These are phyloP conservation scores for Amazona guildingii DNA, from an alignment of 2,113 vertebrate genomes.

Conservation along the genomic window DNA sequence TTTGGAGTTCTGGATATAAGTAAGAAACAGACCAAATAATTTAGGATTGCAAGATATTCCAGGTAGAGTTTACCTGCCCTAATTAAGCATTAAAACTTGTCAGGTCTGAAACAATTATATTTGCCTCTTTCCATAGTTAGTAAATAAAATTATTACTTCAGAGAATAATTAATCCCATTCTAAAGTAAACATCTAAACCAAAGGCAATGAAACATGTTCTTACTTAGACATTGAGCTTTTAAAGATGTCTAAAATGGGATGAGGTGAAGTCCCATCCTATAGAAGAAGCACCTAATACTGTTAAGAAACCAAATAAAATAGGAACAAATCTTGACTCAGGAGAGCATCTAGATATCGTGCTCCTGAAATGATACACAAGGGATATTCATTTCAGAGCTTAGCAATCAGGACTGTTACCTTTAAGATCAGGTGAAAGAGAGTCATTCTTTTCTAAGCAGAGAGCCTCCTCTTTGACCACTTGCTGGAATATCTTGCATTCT, in stretches of 20 bases:
- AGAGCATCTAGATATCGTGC: not conserved
- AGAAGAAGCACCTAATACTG: not conserved
- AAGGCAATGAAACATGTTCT: not conserved
- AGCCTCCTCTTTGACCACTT: slow-evolving; percentile 50
- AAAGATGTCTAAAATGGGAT: not conserved
- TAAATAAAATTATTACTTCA: not conserved
- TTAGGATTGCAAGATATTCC: not conserved
- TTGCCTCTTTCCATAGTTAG: not conserved
- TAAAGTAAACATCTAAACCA: not conserved
- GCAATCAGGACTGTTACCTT: not conserved
- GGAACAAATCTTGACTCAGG: not conserved
- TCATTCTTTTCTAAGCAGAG: slow-evolving; percentile 42
- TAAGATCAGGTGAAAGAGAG: not conserved
- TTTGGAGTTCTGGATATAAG: not conserved
- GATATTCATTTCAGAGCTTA: not conserved
- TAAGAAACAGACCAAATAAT: not conserved
- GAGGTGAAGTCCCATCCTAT: not conserved
- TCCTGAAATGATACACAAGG: not conserved
- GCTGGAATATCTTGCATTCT: slow-evolving; percentile 67
- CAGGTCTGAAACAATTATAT: not conserved
- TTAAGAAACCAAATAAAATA: not conserved
- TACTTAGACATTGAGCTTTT: not conserved
- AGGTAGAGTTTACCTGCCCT: not conserved
- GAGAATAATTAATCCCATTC: not conserved
- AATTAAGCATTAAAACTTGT: not conserved